phyloP scores from a whole-genome alignment of 23 tunicate genomes.

The Botrylloides violaceus region DNA sequence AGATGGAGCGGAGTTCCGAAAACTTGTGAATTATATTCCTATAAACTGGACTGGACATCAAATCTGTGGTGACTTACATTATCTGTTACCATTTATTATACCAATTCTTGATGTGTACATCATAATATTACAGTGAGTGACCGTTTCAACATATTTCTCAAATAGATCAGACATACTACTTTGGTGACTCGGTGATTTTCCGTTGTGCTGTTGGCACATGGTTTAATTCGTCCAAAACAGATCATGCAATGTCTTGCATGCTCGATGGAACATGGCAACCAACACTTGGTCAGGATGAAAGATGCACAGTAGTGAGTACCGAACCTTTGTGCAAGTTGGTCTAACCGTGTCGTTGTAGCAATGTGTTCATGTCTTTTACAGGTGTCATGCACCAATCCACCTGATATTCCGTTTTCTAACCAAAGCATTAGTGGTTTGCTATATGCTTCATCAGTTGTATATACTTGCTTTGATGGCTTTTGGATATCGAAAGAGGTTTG shows the following conservation, averaged over 20 bases:
- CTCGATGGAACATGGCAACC: constrained; percentile 67
- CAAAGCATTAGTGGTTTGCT: neutral
- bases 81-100: too few relatives aligned
- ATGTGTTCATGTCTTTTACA: neutral
- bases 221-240: constrained; percentile 13
- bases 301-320: constrained; percentile 36
- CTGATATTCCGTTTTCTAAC: constrained; percentile 14
- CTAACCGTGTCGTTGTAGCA: neutral
- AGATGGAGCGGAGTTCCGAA: too few relatives aligned
- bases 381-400: constrained; percentile 38
- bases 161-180: neutral
- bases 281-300: constrained; percentile 6
- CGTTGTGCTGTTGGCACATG: constrained; percentile 26
- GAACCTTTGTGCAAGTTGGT: neutral
- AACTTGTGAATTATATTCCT: too few relatives aligned
- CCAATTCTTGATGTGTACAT: too few relatives aligned
- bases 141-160: too few relatives aligned
- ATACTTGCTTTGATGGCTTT: constrained; percentile 39
- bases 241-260: constrained; percentile 40
- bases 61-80: too few relatives aligned
- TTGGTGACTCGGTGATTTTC: neutral
- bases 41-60: too few relatives aligned
- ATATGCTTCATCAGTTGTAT: constrained; percentile 20
- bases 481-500: constrained; percentile 30
- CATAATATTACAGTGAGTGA: too few relatives aligned